Base-by-base conservation (phyloP, 2,888 invertebrate species). In the Priocnemis perturbator region DNA sequence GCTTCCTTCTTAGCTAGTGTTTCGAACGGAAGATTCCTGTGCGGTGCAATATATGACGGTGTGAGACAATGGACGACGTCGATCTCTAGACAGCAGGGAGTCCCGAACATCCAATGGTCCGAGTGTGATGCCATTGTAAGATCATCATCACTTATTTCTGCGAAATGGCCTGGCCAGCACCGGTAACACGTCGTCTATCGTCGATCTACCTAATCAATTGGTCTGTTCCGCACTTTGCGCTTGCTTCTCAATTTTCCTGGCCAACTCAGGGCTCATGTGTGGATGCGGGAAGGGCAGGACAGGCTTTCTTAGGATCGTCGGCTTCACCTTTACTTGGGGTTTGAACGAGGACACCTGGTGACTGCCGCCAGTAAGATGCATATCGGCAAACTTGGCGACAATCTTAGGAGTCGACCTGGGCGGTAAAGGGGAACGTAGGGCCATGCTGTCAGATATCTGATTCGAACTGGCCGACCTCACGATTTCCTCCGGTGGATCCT, bases 241-340 rank as follows among this genome's bases (percentile, higher is more conserved):
- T 67, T 88, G 88, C 57, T 89, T 89, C 67, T 89, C 89, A 60
- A 89, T 88, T 66, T 88, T 88, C 37, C 89, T 84, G 45, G 88
- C 85, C 11, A 89, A 73, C 68, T 87, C 87, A 23, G 88, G 87
- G 53, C 88, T 88, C 88, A 88, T 87, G 78, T 88, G 90, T 3
- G 90, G 89, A 72, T 89, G 86, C 15, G 90, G 85, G 73, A 90
- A 89, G 30, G 92, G 90, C 74, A 92, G 88, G 45, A 90, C 90
- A 50, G 93, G 93, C 87, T 93, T 95, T 79, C 93, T 93, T 89
- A 96, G 92, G 81, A 96, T 93, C 81, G 94, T 93, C 17, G 96
- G 96, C 90, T 96, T 96, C 61, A 94, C 93, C 87, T 95, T 94
- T 69, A 94, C 92, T 85, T 94, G 93, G 9, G 95, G 95, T 87